Base-by-base conservation (phyloP, 2,888 invertebrate species). In the Campaea margaritaria region DNA sequence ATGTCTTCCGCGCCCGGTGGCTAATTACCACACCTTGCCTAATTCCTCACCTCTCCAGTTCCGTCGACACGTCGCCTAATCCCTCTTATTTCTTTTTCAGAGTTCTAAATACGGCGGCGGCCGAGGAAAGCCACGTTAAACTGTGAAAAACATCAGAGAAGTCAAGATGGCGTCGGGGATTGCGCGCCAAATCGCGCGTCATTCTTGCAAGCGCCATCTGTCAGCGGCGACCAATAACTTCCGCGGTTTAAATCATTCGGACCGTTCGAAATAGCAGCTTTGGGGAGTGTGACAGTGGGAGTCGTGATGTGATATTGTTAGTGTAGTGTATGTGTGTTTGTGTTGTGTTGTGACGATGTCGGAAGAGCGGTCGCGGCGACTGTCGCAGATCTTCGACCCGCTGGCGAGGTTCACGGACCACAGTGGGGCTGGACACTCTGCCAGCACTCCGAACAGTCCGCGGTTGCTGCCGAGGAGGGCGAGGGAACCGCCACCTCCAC, bases 301-400 rank as follows among this genome's bases (percentile, higher is more conserved):
- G 84, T 79, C 81, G 89, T 88, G 83, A 88, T 87, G 89, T 89
- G 86, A 85, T 85, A 78, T 82, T 77, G 77, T 79, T 73, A 75
- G 76, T 82, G 75, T 76, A 75, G 77, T 52, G 52, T 52, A 81
- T 79, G 79, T 70, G 76, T 85, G 82, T 83, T 77, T 76, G 82
- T 85, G 83, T 77, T 76, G 81, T 85, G 83, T 82, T 75, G 76
- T 83, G 83, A 77, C 83, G 82, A 94, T 94, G 94, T 93, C 94
- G 74, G 94, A 94, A 88, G 94, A 94, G 85, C 93, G 95, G 81
- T 94, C 95, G 85, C 94, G 96, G 79, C 94, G 96, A 81, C 90
- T 96, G 85, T 96, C 96, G 86, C 96, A 96, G 93, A 95, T 96
- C 75, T 96, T 96, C 85, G 96, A 97, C 89, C 96, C 96, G 71